Evolutionary conservation across 1,140 invertebrate species (phyloP).

Genomic region (Octopus bimaculoides): DNA sequence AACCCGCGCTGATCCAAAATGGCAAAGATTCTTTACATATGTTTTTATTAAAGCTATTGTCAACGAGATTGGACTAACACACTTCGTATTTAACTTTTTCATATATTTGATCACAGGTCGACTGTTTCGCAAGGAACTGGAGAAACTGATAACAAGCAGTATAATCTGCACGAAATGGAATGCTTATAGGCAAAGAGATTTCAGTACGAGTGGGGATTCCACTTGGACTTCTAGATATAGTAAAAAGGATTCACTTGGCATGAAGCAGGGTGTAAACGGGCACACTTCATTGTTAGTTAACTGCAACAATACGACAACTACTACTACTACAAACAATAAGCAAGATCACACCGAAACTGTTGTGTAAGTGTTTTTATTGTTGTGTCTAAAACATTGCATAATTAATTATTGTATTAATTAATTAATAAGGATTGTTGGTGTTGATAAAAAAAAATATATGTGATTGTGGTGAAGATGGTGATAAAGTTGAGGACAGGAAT

Average conservation of each 20-base stretch:
- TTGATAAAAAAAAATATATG: too few relatives aligned
- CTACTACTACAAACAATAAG: background rate
- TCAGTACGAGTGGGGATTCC: background rate
- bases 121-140: constrained; percentile 50
- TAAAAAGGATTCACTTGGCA: background rate
- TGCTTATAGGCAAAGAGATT: background rate
- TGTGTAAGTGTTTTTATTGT: constrained; percentile 1
- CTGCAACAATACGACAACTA: background rate
- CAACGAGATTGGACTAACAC: constrained; percentile 52
- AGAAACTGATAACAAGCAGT: constrained; percentile 22
- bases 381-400: background rate
- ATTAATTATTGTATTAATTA: too few relatives aligned
- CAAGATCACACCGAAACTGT: background rate
- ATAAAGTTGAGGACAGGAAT: too few relatives aligned
- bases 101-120: constrained; percentile 54
- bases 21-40: constrained; percentile 40
- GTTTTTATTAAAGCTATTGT: constrained; percentile 38
- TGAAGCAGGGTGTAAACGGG: background rate
- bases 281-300: background rate
- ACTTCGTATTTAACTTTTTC: constrained; percentile 55
- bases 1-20: constrained; percentile 23
- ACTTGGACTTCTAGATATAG: background rate
- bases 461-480: too few relatives aligned
- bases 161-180: background rate
- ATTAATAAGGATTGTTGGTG: too few relatives aligned